Evolutionary conservation across 2,888 invertebrate species (phyloP).

Genomic region (Ditula angustiorana): DNA sequence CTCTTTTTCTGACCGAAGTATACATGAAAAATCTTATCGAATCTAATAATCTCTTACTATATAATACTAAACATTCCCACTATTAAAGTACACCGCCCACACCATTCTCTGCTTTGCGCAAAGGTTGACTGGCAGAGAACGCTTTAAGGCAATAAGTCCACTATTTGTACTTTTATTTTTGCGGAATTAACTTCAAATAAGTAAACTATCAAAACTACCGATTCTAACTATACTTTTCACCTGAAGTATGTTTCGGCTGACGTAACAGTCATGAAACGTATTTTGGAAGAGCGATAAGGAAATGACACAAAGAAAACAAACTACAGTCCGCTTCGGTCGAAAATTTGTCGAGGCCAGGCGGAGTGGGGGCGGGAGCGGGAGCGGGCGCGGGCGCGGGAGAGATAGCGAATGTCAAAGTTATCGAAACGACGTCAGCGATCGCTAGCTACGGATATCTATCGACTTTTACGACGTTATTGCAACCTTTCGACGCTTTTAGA

Average conservation of each 20-base stretch:
- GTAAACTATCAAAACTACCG: slow-evolving; percentile 63
- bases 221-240: slow-evolving; percentile 69
- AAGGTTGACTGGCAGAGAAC: too few species aligned
- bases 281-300: slow-evolving; percentile 85
- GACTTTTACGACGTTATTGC: slow-evolving; percentile 56
- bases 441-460: slow-evolving; percentile 69
- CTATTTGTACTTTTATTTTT: too few species aligned
- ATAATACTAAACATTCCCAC: too few species aligned
- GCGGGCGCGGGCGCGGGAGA: slow-evolving; percentile 49
- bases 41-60: too few species aligned
- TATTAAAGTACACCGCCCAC: too few species aligned
- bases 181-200: too few species aligned
- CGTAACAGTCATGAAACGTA: slow-evolving; percentile 83
- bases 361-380: slow-evolving; percentile 49
- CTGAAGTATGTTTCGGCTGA: slow-evolving; percentile 81
- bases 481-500: slow-evolving; percentile 55
- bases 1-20: too few species aligned
- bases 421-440: slow-evolving; percentile 80
- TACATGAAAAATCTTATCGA: too few species aligned
- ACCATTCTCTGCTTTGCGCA: too few species aligned
- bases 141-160: too few species aligned
- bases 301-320: slow-evolving; percentile 85
- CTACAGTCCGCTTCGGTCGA: slow-evolving; percentile 77
- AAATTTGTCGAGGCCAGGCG: slow-evolving; percentile 72
- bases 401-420: slow-evolving; percentile 76